Conservation (phyloP, 2,797 vertebrate genomes). For the Channa striata region DNA sequence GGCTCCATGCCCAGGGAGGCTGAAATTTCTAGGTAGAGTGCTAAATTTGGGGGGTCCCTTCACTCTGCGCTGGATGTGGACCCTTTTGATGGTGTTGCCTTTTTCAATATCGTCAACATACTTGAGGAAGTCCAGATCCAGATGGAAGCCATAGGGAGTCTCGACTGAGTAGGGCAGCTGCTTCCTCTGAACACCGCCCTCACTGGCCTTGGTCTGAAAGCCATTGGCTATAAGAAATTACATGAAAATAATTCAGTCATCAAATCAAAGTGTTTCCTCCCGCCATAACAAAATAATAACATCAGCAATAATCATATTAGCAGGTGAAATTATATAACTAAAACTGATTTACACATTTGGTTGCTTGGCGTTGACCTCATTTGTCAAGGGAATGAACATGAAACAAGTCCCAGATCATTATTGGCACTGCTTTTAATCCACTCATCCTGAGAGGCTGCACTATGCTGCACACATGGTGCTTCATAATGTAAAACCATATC, state of each 20-base stretch:
- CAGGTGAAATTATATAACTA: background rate
- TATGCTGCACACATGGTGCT: constrained; percentile 54
- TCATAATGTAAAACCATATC: constrained; percentile 75
- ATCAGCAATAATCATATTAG: constrained; percentile 2
- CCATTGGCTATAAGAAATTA: constrained; percentile 84
- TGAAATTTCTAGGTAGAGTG: constrained; percentile 96
- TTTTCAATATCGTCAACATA: constrained; percentile 99
- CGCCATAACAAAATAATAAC: constrained; percentile 12
- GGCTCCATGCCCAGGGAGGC: constrained; percentile 89
- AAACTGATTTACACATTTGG: constrained; percentile 16
- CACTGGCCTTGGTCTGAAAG: constrained; percentile 81
- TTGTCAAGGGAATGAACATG: constrained; percentile 28
- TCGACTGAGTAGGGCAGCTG: constrained; percentile 96
- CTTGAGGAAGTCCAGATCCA: constrained; percentile 98
- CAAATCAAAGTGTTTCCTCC: constrained; percentile 14
- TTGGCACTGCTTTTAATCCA: constrained; percentile 32
- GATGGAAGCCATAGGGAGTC: constrained; percentile 97
- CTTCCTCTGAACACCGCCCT: constrained; percentile 87
- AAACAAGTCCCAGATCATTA: constrained; percentile 45
- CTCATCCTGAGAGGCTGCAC: constrained; percentile 49
- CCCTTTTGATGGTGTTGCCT: constrained; percentile 95
- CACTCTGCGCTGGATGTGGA: constrained; percentile 93
- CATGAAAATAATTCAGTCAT: constrained; percentile 36
- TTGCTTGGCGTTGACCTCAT: constrained; percentile 10
- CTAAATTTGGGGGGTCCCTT: constrained; percentile 96